These are phyloP conservation scores for Odontamblyopus rebecca DNA, from an alignment of 2,797 vertebrate genomes.

Conservation along the genomic window DNA sequence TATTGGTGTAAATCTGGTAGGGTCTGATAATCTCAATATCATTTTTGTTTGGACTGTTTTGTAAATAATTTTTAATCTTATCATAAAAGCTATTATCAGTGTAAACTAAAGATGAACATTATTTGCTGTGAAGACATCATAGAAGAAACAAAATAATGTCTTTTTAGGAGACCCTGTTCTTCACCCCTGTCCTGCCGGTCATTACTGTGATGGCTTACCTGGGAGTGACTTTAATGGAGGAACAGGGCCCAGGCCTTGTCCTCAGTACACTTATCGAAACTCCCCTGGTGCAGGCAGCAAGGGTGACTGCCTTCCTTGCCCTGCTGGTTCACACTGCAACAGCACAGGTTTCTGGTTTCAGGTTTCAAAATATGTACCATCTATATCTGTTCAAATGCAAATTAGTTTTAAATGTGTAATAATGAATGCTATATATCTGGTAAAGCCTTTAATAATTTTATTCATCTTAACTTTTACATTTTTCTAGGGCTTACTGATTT, in stretches of 20 bases:
- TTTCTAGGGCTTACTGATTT: constrained; percentile 72
- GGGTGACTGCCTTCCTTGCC: constrained; percentile 83
- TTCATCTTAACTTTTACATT: not conserved
- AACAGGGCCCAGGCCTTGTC: constrained; percentile 80
- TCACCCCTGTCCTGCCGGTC: constrained; percentile 79
- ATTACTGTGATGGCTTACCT: constrained; percentile 83
- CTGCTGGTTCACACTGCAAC: constrained; percentile 82
- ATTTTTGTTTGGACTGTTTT: constrained; percentile 12
- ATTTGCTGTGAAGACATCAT: not conserved
- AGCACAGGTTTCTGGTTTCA: constrained; percentile 72
- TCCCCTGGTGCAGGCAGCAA: constrained; percentile 77
- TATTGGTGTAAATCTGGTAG: constrained; percentile 89
- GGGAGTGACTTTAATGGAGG: constrained; percentile 52
- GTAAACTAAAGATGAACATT: not conserved
- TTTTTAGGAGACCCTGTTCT: constrained; percentile 77
- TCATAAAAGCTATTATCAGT: not conserved
- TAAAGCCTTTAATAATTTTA: not conserved
- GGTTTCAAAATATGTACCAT: not conserved
- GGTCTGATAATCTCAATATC: constrained; percentile 11
- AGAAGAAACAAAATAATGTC: constrained; percentile 2
- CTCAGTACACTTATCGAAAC: constrained; percentile 79
- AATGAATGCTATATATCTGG: not conserved
- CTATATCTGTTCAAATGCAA: not conserved
- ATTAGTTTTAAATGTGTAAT: not conserved
- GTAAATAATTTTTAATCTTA: not conserved